Evolutionary conservation across 2,113 vertebrate genomes (phyloP), one percentile per base, ranked within the genome.

Genomic region (Salvelinus alpinus): DNA sequence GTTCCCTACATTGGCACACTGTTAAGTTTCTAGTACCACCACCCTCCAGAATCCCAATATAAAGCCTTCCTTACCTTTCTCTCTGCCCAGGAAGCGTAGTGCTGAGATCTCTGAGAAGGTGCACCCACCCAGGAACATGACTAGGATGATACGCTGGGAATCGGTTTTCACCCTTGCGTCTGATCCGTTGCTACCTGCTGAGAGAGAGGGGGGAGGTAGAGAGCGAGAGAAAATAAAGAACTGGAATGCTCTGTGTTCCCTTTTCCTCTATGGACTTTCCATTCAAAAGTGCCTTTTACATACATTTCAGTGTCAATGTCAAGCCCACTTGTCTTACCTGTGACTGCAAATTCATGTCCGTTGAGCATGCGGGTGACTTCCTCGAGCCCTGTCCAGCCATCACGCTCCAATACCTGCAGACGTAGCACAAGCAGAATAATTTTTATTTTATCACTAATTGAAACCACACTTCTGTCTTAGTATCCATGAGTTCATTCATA

Each of bases 61-160:
- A 24, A 48, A 44, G 29, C 34, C 47, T 65, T 22, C 81, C 78
- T 80, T 83, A 98, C 97, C 97, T 95, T 80, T 95, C 90, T 98
- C 97, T 92, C 87, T 96, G 54, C 97, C 97, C 25, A 98, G 90
- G 85, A 98, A 99, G 0, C 97, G 94, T 0, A 99, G 93, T 0
- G 97, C 97, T 0, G 96, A 95, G 1, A 99, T 95, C 85, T 99
- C 97, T 0, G 97, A 98, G 84, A 95, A 99, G 0, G 96, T 97
- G 89, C 97, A 99, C 25, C 97, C 97, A 0, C 97, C 97, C 18
- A 99, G 89, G 89, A 99, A 99, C 81, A 98, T 91, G 0, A 95
- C 94, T 0, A 99, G 87, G 68, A 99, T 9, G 5, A 95, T 82
- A 0, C 94, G 94, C 66, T 94, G 93, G 16, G 92, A 88, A 5